phyloP scores from a whole-genome alignment of 2,888 invertebrate species.

The Apotomis turbidana region DNA sequence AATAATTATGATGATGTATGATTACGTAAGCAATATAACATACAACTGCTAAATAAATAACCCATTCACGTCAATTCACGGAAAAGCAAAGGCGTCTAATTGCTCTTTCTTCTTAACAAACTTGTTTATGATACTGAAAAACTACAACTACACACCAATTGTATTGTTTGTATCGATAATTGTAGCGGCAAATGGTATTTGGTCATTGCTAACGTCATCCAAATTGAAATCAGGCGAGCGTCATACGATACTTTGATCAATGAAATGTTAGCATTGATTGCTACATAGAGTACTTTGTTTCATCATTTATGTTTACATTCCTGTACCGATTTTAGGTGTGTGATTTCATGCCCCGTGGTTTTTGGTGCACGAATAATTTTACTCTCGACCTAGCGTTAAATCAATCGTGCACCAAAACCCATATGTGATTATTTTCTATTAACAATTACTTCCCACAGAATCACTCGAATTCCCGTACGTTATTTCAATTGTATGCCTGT shows the following conservation, averaged over 20 bases:
- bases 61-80: background rate
- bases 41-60: background rate
- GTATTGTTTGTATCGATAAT: background rate
- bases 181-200: conserved; percentile 3
- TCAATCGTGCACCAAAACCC: no score
- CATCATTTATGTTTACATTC: background rate
- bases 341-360: no score
- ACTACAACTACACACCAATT: background rate
- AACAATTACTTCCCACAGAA: no score
- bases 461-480: no score
- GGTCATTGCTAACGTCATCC: conserved; percentile 7
- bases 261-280: conserved; percentile 23
- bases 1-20: no score
- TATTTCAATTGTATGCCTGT: no score
- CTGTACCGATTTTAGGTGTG: no score
- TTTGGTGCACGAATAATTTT: no score
- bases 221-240: conserved; percentile 16
- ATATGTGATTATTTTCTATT: no score
- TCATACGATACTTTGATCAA: conserved; percentile 19
- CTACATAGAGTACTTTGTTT: conserved; percentile 4
- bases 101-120: background rate
- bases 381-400: no score
- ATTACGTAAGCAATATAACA: background rate
- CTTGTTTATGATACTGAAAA: background rate
- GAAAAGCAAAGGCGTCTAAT: background rate